Evolutionary conservation across 2,113 vertebrate species (phyloP).

Genomic region (Pseudorectes ferrugineus): DNA sequence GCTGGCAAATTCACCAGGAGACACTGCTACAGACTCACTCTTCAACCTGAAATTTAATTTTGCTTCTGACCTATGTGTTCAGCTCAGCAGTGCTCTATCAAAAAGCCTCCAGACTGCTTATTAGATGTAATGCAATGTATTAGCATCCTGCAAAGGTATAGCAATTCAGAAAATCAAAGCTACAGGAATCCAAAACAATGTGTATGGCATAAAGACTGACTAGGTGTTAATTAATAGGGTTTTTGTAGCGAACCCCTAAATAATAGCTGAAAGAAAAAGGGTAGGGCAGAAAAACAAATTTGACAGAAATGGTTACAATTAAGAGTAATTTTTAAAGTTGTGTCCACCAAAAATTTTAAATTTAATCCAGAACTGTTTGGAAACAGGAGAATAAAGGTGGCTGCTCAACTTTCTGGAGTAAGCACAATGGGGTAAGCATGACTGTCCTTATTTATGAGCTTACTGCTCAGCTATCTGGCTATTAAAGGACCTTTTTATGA

Average conservation of each 20-base stretch:
- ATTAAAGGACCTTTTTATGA: background rate
- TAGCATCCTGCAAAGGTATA: background rate
- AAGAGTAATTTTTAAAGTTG: background rate
- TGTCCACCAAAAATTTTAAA: background rate
- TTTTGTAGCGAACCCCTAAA: background rate
- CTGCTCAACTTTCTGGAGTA: background rate
- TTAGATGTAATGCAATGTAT: background rate
- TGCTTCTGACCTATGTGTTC: background rate
- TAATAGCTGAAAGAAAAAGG: background rate
- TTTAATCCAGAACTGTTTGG: background rate
- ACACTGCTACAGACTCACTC: background rate
- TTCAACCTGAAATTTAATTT: background rate
- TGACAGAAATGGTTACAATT: background rate
- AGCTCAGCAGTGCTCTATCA: background rate
- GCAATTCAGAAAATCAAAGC: background rate
- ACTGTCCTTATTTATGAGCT: background rate
- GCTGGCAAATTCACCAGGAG: background rate
- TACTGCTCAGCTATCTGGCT: background rate
- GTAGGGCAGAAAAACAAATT: background rate
- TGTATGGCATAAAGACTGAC: background rate
- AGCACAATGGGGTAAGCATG: background rate
- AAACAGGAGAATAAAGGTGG: background rate
- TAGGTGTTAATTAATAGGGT: background rate
- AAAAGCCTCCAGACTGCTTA: background rate
- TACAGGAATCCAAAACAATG: background rate